phyloP scores from a whole-genome alignment of 2,888 invertebrate species.

The Pseudococcus jackbeardsleyi region DNA sequence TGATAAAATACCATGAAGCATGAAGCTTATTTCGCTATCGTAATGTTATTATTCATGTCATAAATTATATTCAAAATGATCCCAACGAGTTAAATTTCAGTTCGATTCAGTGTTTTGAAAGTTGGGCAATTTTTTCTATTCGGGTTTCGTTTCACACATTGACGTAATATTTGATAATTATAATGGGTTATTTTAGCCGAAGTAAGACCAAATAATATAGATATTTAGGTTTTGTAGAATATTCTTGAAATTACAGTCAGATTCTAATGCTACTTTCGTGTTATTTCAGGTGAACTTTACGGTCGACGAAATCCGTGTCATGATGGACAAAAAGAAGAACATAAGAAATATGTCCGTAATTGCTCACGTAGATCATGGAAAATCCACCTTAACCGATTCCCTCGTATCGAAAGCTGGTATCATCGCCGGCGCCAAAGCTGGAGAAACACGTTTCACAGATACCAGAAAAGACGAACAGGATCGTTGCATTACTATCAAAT shows the following conservation, averaged over 20 bases:
- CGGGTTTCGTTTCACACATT: not conserved
- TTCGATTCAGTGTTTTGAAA: not conserved
- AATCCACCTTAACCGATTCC: constrained; percentile 99
- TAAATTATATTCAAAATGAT: not conserved
- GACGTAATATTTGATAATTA: not conserved
- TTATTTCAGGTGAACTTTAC: constrained; percentile 96
- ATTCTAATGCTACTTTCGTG: not conserved
- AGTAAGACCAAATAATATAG: not conserved
- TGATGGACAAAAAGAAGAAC: constrained; percentile 99
- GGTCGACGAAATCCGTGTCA: constrained; percentile 98
- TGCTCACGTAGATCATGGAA: constrained; percentile 99
- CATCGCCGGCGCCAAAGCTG: constrained; percentile 98
- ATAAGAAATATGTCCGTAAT: constrained; percentile 99
- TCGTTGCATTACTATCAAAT: constrained; percentile 99
- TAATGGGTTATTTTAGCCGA: not conserved
- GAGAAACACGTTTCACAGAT: constrained; percentile 99
- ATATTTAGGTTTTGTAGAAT: not conserved
- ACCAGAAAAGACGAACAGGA: constrained; percentile 99
- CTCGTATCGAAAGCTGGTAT: constrained; percentile 99
- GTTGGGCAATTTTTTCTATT: not conserved
- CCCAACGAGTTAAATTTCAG: not conserved
- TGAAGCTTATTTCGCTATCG: not conserved
- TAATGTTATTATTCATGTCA: not conserved
- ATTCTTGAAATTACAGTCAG: not conserved
- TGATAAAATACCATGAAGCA: not conserved